Conservation (phyloP, 2,888 invertebrate genomes). For the Cantharis flavilabris region DNA sequence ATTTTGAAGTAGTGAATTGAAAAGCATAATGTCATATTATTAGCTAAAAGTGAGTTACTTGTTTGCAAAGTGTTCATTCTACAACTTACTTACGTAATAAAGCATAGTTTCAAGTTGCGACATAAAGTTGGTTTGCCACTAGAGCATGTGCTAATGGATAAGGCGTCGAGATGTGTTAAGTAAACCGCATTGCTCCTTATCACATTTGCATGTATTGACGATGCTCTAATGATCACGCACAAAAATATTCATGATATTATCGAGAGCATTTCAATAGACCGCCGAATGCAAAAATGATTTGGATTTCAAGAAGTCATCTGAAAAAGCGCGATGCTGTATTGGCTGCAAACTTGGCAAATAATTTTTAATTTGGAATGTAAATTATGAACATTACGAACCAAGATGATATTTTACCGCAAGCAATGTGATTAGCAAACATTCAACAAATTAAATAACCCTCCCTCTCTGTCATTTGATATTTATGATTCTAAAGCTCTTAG, state of each 20-base stretch:
- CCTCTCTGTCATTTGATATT: slow-evolving; percentile 21
- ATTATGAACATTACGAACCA: background rate
- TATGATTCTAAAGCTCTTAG: slow-evolving; percentile 25
- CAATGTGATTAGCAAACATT: slow-evolving; percentile 14
- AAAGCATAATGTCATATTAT: background rate
- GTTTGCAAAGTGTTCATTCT: background rate
- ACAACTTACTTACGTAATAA: slow-evolving; percentile 2
- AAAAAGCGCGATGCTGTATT: background rate
- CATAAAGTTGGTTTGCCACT: slow-evolving; percentile 13
- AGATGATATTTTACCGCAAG: slow-evolving; percentile 4
- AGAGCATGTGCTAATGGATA: slow-evolving; percentile 19
- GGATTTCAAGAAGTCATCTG: background rate
- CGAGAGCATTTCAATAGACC: background rate
- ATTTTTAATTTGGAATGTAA: background rate
- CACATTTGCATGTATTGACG: slow-evolving; percentile 14
- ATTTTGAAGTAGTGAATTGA: background rate
- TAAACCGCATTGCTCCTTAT: slow-evolving; percentile 9
- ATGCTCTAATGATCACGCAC: background rate
- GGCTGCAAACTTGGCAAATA: background rate
- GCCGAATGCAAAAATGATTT: background rate
- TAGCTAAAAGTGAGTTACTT: background rate
- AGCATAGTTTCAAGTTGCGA: background rate
- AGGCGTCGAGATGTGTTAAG: slow-evolving; percentile 18
- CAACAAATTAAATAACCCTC: slow-evolving; percentile 14
- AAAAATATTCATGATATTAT: background rate